A percentile compares a stretch with the other conserved stretches of the same genome.
Conservation (phyloP, 2,797 vertebrate species). For the Scomberomorus guttatus region DNA sequence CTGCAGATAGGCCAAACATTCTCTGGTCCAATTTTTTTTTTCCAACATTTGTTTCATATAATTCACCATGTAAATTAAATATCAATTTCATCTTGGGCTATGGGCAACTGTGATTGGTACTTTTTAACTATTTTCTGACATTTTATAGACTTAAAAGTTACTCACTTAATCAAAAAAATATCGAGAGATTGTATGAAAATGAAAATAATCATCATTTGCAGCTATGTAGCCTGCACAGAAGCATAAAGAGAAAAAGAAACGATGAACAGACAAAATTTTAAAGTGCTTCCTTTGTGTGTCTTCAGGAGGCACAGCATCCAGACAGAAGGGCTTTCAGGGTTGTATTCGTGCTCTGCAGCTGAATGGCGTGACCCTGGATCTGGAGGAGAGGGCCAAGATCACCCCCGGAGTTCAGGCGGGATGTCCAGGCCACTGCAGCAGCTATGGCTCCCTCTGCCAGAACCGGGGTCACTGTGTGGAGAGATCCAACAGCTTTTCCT, state of each 20-base stretch:
- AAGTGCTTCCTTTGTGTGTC: slow-evolving; percentile 2
- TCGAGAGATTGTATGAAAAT: background rate
- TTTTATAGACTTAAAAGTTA: background rate
- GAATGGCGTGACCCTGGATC: slow-evolving; percentile 91
- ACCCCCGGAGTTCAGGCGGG: slow-evolving; percentile 93
- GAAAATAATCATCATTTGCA: background rate
- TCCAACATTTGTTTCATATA: background rate
- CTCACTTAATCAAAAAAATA: background rate
- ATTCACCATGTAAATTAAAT: background rate
- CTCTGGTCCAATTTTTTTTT: background rate
- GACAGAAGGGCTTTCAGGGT: slow-evolving; percentile 94
- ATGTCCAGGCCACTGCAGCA: slow-evolving; percentile 94
- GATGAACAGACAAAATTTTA: background rate
- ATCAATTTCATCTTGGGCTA: background rate
- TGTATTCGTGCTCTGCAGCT: slow-evolving; percentile 93
- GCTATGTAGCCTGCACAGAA: background rate
- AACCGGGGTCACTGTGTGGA: slow-evolving; percentile 91
- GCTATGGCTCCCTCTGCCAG: slow-evolving; percentile 91
- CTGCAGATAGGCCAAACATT: too few relatives aligned
- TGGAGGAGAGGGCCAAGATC: slow-evolving; percentile 92
- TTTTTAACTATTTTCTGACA: background rate
- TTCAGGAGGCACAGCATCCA: slow-evolving; percentile 93
- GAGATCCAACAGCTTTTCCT: slow-evolving; percentile 89
- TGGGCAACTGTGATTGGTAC: too few relatives aligned
- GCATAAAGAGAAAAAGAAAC: background rate